phyloP scores from a whole-genome alignment of 1,140 invertebrate species.

The Liolophura sinensis region DNA sequence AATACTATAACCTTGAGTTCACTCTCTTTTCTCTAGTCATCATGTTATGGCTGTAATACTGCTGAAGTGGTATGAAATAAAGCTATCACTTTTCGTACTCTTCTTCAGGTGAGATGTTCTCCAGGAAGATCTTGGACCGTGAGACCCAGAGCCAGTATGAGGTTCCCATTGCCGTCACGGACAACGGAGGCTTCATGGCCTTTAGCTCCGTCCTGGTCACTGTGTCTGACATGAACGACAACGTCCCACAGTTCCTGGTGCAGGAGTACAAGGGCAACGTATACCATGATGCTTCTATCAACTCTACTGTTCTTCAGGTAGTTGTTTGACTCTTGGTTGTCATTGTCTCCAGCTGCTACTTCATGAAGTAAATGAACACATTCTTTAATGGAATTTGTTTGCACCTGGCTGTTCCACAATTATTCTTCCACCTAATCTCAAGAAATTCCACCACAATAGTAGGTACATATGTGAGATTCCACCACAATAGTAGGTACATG shows the following conservation, averaged over 20 bases:
- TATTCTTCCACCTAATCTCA: too few species aligned
- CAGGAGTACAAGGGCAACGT: slow-evolving; percentile 48
- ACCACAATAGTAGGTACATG: too few species aligned
- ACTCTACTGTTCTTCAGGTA: slow-evolving; percentile 43
- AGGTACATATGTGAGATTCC: too few species aligned
- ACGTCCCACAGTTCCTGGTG: slow-evolving; percentile 73
- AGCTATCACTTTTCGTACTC: slow-evolving; percentile 6
- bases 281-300: slow-evolving; percentile 28
- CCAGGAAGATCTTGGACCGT: slow-evolving; percentile 76
- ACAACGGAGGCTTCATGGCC: slow-evolving; percentile 79
- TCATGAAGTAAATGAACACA: not conserved
- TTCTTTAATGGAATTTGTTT: not conserved
- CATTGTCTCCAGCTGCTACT: not conserved
- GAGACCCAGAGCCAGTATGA: slow-evolving; percentile 76
- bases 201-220: slow-evolving; percentile 78
- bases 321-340: not conserved
- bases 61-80: too few species aligned
- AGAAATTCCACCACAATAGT: too few species aligned
- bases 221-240: slow-evolving; percentile 86
- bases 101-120: slow-evolving; percentile 74
- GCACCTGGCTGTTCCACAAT: too few species aligned
- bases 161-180: slow-evolving; percentile 81
- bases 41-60: too few species aligned
- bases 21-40: too few species aligned
- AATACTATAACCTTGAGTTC: too few species aligned